Conservation (phyloP, 1,140 invertebrate genomes). For the Ceratina australensis region DNA sequence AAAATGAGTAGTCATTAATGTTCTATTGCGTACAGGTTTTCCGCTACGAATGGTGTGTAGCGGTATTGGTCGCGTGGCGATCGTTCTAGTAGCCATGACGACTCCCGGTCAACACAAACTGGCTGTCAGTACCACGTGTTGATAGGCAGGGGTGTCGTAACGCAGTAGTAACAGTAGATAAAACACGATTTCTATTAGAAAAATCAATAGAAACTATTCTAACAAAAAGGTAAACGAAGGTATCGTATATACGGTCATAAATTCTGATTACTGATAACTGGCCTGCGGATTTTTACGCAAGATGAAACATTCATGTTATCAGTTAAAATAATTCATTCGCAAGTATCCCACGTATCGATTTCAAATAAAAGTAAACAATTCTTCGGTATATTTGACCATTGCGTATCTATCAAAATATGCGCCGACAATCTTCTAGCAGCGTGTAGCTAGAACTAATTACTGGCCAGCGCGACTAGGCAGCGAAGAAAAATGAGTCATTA, state of each 20-base stretch:
- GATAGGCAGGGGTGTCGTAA: background rate
- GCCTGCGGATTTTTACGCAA: too few species aligned
- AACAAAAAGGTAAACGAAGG: too few species aligned
- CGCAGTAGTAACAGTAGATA: background rate
- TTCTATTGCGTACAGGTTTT: too few species aligned
- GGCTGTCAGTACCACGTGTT: conserved; percentile 42
- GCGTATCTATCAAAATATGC: background rate
- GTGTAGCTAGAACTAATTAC: background rate
- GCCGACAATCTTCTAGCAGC: background rate
- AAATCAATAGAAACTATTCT: too few species aligned
- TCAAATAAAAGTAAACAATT: background rate
- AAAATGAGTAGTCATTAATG: too few species aligned
- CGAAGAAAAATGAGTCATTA: conserved; percentile 5
- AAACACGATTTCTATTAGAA: too few species aligned
- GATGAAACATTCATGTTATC: too few species aligned
- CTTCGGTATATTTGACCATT: background rate
- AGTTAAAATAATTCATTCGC: too few species aligned
- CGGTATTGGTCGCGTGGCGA: conserved; percentile 14
- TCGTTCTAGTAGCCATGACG: conserved; percentile 52
- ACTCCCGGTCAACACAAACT: conserved; percentile 38
- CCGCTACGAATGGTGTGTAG: background rate
- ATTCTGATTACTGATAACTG: too few species aligned
- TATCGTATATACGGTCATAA: too few species aligned
- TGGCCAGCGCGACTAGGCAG: background rate
- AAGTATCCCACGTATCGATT: background rate